Conservation (phyloP, 2,888 invertebrate genomes). For the Notodonta ziczac region DNA sequence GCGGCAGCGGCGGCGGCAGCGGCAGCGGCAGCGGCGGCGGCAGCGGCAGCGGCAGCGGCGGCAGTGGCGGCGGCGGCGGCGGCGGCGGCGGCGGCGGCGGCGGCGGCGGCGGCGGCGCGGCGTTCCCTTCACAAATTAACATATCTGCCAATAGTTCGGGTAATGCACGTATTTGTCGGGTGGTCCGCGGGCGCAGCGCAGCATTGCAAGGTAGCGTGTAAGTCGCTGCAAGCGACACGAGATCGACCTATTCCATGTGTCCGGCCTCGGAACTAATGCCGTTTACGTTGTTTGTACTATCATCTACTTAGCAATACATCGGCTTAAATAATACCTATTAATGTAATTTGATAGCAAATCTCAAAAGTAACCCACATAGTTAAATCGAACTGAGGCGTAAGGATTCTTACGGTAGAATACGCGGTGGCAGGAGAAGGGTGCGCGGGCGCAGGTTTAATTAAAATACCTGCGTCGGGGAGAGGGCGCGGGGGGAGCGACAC, state of each 20-base stretch:
- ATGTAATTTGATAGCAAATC: too few relatives aligned
- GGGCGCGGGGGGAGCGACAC: slow-evolving; percentile 16
- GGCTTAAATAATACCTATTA: too few relatives aligned
- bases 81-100: not conserved
- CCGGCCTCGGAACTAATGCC: too few relatives aligned
- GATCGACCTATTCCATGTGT: too few relatives aligned
- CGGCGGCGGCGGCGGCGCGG: not conserved
- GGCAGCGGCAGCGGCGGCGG: not conserved
- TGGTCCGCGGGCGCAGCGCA: not conserved
- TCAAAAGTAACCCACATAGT: not conserved
- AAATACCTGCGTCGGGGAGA: slow-evolving; percentile 48
- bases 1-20: not conserved
- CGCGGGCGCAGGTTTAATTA: slow-evolving; percentile 49
- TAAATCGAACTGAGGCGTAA: not conserved
- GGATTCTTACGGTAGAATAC: not conserved
- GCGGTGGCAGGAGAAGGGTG: not conserved
- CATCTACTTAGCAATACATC: too few relatives aligned
- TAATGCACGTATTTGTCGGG: not conserved
- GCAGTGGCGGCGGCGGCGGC: not conserved
- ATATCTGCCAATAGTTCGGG: not conserved
- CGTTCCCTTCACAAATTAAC: slow-evolving; percentile 3
- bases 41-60: not conserved
- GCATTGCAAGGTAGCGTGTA: too few relatives aligned
- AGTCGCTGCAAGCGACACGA: too few relatives aligned
- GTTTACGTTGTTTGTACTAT: too few relatives aligned